Percentiles rank a stretch among this genome's conserved stretches.
phyloP scores from a whole-genome alignment of 2,888 invertebrate genomes.

The Eupeodes latifasciatus region DNA sequence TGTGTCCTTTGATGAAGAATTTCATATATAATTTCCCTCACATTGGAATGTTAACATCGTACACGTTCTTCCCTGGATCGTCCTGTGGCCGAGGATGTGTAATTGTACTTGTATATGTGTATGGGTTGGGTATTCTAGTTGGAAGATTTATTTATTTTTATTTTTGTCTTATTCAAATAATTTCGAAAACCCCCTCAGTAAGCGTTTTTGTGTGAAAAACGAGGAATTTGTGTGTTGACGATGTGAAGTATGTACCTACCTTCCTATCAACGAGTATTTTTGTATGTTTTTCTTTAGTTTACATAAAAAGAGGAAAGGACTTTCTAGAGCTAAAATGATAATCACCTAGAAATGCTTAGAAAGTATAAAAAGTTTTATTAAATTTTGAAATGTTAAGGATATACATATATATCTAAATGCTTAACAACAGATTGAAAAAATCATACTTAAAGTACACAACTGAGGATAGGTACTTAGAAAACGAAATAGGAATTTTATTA shows the following conservation, averaged over 20 bases:
- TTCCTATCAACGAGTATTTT: too few species aligned
- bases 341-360: neutral
- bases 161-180: neutral
- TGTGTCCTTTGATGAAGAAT: slow-evolving; percentile 38
- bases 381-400: neutral
- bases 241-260: neutral
- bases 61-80: neutral
- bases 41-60: slow-evolving; percentile 26
- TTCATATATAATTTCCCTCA: slow-evolving; percentile 32
- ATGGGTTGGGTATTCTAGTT: neutral
- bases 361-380: neutral
- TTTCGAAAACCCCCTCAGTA: neutral
- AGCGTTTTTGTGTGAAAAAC: slow-evolving; percentile 28
- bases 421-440: slow-evolving; percentile 1
- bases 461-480: neutral
- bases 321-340: neutral
- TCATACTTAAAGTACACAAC: neutral
- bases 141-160: neutral
- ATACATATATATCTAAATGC: neutral
- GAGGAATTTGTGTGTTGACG: neutral
- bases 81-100: neutral
- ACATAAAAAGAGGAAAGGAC: neutral
- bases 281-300: neutral
- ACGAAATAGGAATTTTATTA: neutral
- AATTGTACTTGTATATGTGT: too few species aligned